phyloP scores from a whole-genome alignment of 92 coral and sea anemone species.

The Diadumene lineata region DNA sequence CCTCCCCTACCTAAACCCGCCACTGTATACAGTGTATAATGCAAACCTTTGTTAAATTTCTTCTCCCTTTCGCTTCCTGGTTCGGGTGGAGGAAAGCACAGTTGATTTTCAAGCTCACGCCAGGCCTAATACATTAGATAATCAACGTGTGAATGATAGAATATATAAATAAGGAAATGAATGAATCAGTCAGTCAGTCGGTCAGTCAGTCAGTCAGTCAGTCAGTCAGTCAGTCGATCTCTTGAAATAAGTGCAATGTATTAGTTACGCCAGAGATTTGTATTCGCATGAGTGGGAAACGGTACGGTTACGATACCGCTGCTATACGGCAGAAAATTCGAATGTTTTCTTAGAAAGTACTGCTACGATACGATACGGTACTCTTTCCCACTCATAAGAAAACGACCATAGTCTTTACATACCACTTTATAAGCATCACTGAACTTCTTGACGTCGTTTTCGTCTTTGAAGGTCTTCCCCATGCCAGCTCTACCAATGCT shows the following conservation, averaged over 20 bases:
- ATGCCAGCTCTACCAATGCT: slow-evolving; percentile 68
- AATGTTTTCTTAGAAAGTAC: no score
- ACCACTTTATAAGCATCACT: slow-evolving; percentile 60
- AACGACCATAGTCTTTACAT: no score
- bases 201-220: neutral
- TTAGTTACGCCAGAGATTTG: neutral
- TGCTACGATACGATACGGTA: no score
- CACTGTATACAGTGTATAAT: no score
- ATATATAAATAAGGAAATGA: no score
- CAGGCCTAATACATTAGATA: slow-evolving; percentile 54
- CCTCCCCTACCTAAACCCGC: no score
- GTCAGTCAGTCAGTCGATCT: neutral
- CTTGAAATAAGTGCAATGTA: neutral
- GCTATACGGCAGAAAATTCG: no score
- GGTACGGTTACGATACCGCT: no score
- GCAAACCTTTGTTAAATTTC: slow-evolving; percentile 70
- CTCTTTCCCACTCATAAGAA: no score
- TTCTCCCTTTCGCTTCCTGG: slow-evolving; percentile 79
- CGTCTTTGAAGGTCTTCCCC: slow-evolving; percentile 59
- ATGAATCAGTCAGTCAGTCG: neutral
- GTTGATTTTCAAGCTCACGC: slow-evolving; percentile 72
- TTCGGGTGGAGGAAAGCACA: slow-evolving; percentile 68
- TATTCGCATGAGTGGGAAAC: neutral
- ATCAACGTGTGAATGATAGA: no score
- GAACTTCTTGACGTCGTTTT: slow-evolving; percentile 46